Percentiles rank a stretch among this genome's conserved stretches.
These are phyloP conservation scores for Phodopus roborovskii DNA, from an alignment of 2,113 vertebrate genomes.

Conservation along the genomic window DNA sequence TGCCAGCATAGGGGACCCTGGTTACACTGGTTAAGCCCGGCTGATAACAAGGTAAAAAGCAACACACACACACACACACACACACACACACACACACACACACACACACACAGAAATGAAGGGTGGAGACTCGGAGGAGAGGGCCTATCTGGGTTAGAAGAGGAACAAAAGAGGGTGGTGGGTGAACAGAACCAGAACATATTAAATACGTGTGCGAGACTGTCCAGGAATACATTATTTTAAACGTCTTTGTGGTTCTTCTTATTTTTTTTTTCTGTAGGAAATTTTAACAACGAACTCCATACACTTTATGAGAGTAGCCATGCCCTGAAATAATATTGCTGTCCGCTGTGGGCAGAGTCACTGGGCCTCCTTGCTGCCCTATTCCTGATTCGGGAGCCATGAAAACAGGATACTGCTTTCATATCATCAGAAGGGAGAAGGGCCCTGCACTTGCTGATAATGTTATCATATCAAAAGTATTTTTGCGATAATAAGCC, in stretches of 20 bases:
- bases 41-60: background rate
- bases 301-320: background rate
- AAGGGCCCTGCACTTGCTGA: background rate
- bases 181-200: fast-evolving
- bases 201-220: no score
- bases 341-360: background rate
- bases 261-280: background rate
- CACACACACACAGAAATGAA: background rate
- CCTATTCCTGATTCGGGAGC: background rate
- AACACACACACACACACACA: background rate
- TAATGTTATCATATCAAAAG: background rate
- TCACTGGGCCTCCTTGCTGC: background rate
- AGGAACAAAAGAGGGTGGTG: background rate
- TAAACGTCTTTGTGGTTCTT: background rate
- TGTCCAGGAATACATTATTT: background rate
- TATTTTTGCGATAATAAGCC: background rate
- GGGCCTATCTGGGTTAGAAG: background rate
- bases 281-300: background rate
- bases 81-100: no score
- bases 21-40: background rate
- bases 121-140: background rate
- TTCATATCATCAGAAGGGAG: background rate
- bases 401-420: background rate
- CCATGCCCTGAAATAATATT: background rate
- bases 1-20: background rate